Conservation (phyloP, 1,140 invertebrate species). For the Pseudachorutes palmiensis region DNA sequence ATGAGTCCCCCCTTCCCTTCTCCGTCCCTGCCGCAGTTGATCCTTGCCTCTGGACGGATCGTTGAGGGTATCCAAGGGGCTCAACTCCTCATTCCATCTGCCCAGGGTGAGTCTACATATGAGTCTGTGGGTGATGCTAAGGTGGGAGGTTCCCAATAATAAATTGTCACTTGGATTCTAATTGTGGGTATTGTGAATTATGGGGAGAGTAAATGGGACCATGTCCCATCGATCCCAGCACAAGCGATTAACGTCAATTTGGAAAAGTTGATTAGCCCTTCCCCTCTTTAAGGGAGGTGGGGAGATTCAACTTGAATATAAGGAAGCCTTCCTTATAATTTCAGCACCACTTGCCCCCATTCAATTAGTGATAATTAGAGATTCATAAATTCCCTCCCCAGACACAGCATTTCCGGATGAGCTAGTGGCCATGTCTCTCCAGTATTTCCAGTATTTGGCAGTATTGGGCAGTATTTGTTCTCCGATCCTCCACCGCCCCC, state of each 20-base stretch:
- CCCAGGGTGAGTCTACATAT: constrained; percentile 83
- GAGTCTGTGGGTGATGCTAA: too few species aligned
- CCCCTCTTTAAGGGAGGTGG: neutral
- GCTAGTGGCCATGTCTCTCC: too few species aligned
- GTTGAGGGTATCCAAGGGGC: constrained; percentile 85
- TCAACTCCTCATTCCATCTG: constrained; percentile 84
- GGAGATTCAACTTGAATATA: too few species aligned
- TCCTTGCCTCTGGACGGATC: constrained; percentile 80
- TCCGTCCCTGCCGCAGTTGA: constrained; percentile 59
- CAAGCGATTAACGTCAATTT: neutral
- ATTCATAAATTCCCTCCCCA: constrained; percentile 18
- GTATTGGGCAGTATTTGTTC: too few species aligned
- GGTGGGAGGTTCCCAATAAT: too few species aligned
- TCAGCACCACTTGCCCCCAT: neutral
- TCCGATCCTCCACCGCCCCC: too few species aligned
- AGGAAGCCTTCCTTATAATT: neutral
- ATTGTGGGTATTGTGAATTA: too few species aligned
- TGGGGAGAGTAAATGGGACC: too few species aligned
- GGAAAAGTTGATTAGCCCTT: neutral
- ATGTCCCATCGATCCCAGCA: too few species aligned
- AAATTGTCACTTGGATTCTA: too few species aligned
- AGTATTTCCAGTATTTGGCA: too few species aligned
- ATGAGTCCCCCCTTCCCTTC: constrained; percentile 43
- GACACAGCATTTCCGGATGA: too few species aligned
- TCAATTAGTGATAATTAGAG: neutral